Base-by-base conservation (phyloP, 2,797 vertebrate species). In the Parauchenoglanis punctatus region DNA sequence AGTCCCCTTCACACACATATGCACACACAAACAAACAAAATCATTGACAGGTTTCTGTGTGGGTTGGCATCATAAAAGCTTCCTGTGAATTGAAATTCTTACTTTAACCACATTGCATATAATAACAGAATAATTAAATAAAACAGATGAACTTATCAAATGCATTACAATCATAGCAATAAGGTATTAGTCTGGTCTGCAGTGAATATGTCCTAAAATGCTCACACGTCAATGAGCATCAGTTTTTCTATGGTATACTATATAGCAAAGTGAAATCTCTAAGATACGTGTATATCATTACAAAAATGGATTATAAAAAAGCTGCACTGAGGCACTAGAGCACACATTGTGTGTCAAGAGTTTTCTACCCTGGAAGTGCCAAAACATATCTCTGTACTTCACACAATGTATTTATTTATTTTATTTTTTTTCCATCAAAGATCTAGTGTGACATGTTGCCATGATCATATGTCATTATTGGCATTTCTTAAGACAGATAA, bases 11-110 rank as follows among this genome's bases (percentile, higher is more conserved):
- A 77, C 83, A 84, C 81, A 75, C 70, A 76, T 31, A 84, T 58
- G 56, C 85, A 67, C 85, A 86, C 84, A 78, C 59, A 82, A 61
- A 83, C 84, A 59, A 85, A 63, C 85, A 82, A 59, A 68, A 80
- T 52, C 84, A 90, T 93, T 92, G 89, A 92, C 84, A 75, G 75
- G 61, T 80, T 83, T 92, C 91, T 92, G 95, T 93, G 90, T 94
- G 89, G 94, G 93, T 94, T 93, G 93, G 78, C 85, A 92, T 90
- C 75, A 89, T 91, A 86, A 70, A 84, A 84, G 85, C 89, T 58
- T 40, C 85, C 87, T 89, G 90, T 93, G 89, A 93, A 95, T 93
- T 93, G 92, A 92, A 93, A 92, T 87, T 76, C 56, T 89, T 86
- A 92, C 46, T 49, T 49, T 15, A 40, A 11, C n/a, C 17, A 58